Base-by-base conservation (phyloP, 2,797 vertebrate genomes). In the Takifugu ocellatus region DNA sequence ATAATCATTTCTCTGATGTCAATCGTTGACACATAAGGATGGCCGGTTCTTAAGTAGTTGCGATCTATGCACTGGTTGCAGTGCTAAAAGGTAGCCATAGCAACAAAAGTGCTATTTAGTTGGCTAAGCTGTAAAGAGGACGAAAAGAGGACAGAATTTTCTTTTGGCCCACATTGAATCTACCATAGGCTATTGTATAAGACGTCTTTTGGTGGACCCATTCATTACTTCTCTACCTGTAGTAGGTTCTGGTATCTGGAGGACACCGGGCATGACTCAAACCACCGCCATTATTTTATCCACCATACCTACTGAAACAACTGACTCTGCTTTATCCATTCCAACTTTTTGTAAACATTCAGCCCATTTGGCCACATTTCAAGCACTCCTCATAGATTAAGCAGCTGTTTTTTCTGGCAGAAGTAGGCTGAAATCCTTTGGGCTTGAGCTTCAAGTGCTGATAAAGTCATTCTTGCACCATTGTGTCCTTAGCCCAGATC, bases 331-430 rank as follows among this genome's bases (percentile, higher is more conserved):
- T 72, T 53, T 81, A 81, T 69, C 49, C 31, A 2, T 59, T 36
- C 29, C 68, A 50, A 48, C 67, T 63, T 74, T 60, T 29, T 53
- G 17, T 39, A 39, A 68, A 59, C 54, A 51, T 51, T 56, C 21
- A 49, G 60, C 43, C 54, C 62, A 57, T 72, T 80, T 72, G 68
- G 72, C 70, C 72, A 62, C 59, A 54, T 77, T 70, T 68, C 57
- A 74, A 67, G 59, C 67, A 51, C 5, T 45, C 59, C 53, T 82
- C 66, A 68, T 74, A 67, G 64, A 79, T 79, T 74, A 70, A 71
- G 65, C 84, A 81, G 84, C 88, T 84, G 80, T 78, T 81, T 70
- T 67, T 72, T 53, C 77, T 78, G 71, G 76, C 74, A 66, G 71
- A 74, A 75, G 63, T 58, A 65, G 42, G 58, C 60, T 4, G 3